Base-by-base conservation (phyloP, 1,140 invertebrate genomes). In the Aphaenogaster rudis region DNA sequence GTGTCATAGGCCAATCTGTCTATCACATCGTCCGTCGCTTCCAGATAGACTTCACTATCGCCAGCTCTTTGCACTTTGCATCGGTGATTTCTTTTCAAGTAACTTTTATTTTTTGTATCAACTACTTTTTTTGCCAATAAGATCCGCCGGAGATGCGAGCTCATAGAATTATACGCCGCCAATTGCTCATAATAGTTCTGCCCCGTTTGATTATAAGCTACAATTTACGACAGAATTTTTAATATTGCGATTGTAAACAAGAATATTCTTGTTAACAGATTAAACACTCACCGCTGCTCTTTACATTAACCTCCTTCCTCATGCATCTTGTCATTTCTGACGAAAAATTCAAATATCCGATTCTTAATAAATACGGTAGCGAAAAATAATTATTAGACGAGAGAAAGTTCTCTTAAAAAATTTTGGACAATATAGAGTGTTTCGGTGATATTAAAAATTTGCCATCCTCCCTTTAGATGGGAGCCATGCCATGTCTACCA, bases 1-100 rank as follows among this genome's bases (percentile, higher is more conserved):
- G 93, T 94, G 79, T 95, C 94, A 48, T 94, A 95, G 48, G 94
- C 93, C 45, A 95, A 91, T 91, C 78, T 93, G 78, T 95, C 92
- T 59, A 95, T 95, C 39, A 93, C 85, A 48, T 95, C 90, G 57
- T 93, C 84, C n/a, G 91, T 92, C 4, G 88, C 86, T 39, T 79
- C 90, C 39, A 80, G 87, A 6, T 86, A 89, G 82, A 80, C 87
- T 67, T 67, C 36, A 15, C 80, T 88, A 39, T 86, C 88, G 13
- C 86, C 86, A 28, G 69, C 63, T 76, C 77, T 64, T 66, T 90
- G 89, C 61, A 79, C 89, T 74, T 91, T 92, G 6, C 80, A 81
- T 6, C 69, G 86, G 17, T 88, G 91, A 84, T 93, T 93, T 77
- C 67, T 89, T 57, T 66, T 88, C 1, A 85, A 88, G 48, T 93